Percentiles rank a stretch among this genome's conserved stretches.
Conservation (phyloP, 2,113 vertebrate genomes). For the Tragelaphus scriptus region DNA sequence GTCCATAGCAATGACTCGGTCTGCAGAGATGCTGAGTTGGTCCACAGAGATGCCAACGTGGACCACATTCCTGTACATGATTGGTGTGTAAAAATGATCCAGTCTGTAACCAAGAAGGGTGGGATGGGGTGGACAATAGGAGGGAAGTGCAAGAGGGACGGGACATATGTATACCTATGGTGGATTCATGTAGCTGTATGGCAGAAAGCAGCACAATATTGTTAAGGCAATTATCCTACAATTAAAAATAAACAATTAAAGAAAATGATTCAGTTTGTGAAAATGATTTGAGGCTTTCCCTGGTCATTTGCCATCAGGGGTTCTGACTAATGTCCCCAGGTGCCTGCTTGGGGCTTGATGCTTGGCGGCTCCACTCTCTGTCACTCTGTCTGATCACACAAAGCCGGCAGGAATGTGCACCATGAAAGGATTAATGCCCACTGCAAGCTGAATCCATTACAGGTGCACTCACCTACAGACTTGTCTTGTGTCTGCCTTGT, state of each 20-base stretch:
- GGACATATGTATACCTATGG: neutral
- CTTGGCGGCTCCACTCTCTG: fast-evolving
- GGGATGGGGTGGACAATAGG: neutral
- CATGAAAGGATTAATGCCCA: too few species aligned
- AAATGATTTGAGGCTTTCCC: neutral
- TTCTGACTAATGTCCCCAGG: neutral
- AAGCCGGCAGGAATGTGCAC: neutral
- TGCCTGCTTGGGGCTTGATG: neutral
- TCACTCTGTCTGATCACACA: neutral
- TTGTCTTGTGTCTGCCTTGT: neutral
- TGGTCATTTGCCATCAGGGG: neutral
- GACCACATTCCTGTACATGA: neutral
- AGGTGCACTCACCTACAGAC: fast-evolving
- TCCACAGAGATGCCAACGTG: neutral
- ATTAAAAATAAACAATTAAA: neutral
- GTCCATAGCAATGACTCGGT: too few species aligned
- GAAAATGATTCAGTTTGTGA: neutral
- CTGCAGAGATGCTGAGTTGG: too few species aligned
- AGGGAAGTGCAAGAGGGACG: neutral
- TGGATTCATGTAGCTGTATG: neutral
- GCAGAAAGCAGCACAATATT: neutral
- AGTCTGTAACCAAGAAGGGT: neutral
- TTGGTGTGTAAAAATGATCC: neutral
- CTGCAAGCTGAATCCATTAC: fast-evolving
- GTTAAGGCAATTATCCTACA: neutral